phyloP scores from a whole-genome alignment of 2,797 vertebrate species.

The Schizopygopsis malacanthus region DNA sequence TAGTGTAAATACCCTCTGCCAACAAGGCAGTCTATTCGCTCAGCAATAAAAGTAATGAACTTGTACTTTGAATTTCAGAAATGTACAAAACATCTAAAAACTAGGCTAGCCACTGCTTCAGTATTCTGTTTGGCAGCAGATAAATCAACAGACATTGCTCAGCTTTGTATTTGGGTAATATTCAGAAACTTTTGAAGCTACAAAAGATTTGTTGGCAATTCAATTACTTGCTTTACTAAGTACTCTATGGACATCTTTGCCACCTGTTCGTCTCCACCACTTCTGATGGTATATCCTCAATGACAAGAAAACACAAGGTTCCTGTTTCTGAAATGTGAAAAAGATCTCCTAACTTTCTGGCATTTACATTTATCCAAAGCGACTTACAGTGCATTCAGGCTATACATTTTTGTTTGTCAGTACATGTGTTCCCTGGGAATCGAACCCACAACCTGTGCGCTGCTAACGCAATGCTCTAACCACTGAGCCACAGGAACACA shows the following conservation, averaged over 20 bases:
- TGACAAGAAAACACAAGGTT: not conserved
- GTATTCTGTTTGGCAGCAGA: not conserved
- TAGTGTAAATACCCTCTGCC: not conserved
- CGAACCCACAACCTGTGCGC: no score
- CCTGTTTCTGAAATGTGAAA: not conserved
- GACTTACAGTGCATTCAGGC: no score
- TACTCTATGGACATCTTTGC: not conserved
- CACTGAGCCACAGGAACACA: no score
- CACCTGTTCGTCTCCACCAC: no score
- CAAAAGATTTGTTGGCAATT: not conserved
- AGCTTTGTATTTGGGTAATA: not conserved
- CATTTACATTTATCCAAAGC: not conserved
- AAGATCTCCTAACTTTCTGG: not conserved
- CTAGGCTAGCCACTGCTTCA: not conserved
- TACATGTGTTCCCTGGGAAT: no score
- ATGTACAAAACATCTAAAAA: not conserved
- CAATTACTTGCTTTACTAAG: not conserved
- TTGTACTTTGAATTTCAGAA: not conserved
- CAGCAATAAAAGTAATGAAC: not conserved
- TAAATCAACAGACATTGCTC: not conserved
- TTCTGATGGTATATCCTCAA: not conserved
- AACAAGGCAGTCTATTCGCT: not conserved
- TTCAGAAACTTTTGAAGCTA: not conserved
- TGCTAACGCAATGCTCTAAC: no score
- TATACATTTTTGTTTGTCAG: no score